Evolutionary conservation across 1,140 invertebrate species (phyloP).

Genomic region (Cotesia typhae): DNA sequence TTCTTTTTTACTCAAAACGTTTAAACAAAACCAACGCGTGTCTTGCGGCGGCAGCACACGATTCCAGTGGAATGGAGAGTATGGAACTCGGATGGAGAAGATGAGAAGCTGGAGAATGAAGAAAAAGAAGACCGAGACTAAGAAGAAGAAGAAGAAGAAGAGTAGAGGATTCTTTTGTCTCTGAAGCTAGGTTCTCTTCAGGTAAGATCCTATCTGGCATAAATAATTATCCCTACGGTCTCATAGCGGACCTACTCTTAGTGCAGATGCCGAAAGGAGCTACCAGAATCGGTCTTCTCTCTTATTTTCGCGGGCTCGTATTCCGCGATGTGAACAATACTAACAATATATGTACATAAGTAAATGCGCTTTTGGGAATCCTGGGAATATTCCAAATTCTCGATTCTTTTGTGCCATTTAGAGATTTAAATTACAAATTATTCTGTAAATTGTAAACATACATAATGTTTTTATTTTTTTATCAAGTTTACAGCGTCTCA

Average conservation of each 20-base stretch:
- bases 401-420: neutral
- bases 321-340: too few relatives aligned
- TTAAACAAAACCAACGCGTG: slow-evolving; percentile 21
- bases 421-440: slow-evolving; percentile 4
- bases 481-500: neutral
- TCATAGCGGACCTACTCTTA: slow-evolving; percentile 18
- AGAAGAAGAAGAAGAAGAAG: too few relatives aligned
- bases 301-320: neutral
- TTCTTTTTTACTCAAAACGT: neutral
- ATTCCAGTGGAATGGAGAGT: neutral
- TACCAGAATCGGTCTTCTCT: slow-evolving; percentile 11
- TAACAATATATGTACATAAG: slow-evolving; percentile 11
- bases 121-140: too few relatives aligned
- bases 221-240: slow-evolving; percentile 63
- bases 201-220: slow-evolving; percentile 62
- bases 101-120: too few relatives aligned
- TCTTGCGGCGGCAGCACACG: slow-evolving; percentile 14
- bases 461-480: neutral
- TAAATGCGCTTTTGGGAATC: slow-evolving; percentile 5
- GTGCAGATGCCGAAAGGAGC: slow-evolving; percentile 51
- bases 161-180: slow-evolving; percentile 60
- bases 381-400: slow-evolving; percentile 13
- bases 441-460: too few relatives aligned
- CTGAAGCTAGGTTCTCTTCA: slow-evolving; percentile 48
- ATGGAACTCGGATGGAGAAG: too few relatives aligned